Percentiles rank a stretch among this genome's conserved stretches.
phyloP scores from a whole-genome alignment of 2,113 vertebrate species.

The Neodontobutis hainanensis region DNA sequence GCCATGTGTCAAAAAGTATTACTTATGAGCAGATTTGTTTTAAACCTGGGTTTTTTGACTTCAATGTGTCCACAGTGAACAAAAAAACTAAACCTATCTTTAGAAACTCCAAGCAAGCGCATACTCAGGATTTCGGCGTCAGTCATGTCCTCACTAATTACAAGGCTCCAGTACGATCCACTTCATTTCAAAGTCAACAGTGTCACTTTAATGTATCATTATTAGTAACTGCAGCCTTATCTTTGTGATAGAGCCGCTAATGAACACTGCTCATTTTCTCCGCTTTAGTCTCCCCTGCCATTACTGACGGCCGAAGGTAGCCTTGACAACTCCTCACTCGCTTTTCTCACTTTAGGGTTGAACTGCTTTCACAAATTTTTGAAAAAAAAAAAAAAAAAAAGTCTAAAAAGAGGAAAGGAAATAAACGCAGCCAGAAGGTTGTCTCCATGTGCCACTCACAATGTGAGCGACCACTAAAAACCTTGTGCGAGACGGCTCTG shows the following conservation, averaged over 20 bases:
- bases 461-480: conserved; percentile 8
- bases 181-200: conserved; percentile 36
- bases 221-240: conserved; percentile 18
- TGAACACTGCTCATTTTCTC: conserved; percentile 35
- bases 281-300: conserved; percentile 18
- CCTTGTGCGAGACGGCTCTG: conserved; percentile 6
- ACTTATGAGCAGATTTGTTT: neutral
- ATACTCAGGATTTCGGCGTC: neutral
- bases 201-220: conserved; percentile 20
- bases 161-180: conserved; percentile 13
- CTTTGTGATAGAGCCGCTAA: conserved; percentile 9
- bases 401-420: conserved; percentile 4
- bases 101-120: neutral
- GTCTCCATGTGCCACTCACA: neutral
- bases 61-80: neutral
- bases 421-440: conserved; percentile 14
- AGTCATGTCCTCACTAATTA: neutral
- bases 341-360: neutral
- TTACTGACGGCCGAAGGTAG: conserved; percentile 9
- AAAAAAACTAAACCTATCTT: neutral
- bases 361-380: conserved; percentile 8
- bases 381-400: conserved; percentile 2
- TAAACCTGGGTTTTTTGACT: neutral
- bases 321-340: conserved; percentile 1
- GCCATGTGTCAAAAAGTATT: too few species aligned